Conservation (phyloP, 1,140 invertebrate species). For the Micrasema longulum region DNA sequence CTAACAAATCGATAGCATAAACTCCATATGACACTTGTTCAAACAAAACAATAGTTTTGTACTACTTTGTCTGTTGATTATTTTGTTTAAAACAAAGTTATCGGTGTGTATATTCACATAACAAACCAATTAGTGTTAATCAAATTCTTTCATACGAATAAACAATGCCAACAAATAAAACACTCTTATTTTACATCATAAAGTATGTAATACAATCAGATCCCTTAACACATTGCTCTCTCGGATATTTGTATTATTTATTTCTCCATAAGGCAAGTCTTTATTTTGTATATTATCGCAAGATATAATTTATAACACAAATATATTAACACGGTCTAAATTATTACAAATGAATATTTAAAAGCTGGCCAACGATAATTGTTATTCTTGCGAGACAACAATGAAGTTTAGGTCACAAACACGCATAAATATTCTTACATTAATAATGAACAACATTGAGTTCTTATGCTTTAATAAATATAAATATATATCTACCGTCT, state of each 20-base stretch:
- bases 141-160: too few relatives aligned
- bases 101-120: too few relatives aligned
- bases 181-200: too few relatives aligned
- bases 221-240: too few relatives aligned
- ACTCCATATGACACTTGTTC: too few relatives aligned
- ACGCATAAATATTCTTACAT: constrained; percentile 36
- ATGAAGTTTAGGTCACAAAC: constrained; percentile 32
- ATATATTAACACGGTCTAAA: constrained; percentile 19
- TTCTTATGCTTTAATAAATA: constrained; percentile 36
- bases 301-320: constrained; percentile 2
- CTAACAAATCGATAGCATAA: too few relatives aligned
- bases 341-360: constrained; percentile 17
- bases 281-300: neutral
- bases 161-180: too few relatives aligned
- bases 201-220: too few relatives aligned
- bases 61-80: too few relatives aligned
- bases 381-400: constrained; percentile 6
- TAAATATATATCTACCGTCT: constrained; percentile 26
- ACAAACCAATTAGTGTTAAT: too few relatives aligned
- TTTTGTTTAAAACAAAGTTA: too few relatives aligned
- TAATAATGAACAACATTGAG: constrained; percentile 45
- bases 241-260: neutral
- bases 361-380: constrained; percentile 18
- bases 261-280: constrained; percentile 9
- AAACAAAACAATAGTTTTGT: too few relatives aligned